Conservation (phyloP, 2,797 vertebrate species). For the Cyclura pinguis region DNA sequence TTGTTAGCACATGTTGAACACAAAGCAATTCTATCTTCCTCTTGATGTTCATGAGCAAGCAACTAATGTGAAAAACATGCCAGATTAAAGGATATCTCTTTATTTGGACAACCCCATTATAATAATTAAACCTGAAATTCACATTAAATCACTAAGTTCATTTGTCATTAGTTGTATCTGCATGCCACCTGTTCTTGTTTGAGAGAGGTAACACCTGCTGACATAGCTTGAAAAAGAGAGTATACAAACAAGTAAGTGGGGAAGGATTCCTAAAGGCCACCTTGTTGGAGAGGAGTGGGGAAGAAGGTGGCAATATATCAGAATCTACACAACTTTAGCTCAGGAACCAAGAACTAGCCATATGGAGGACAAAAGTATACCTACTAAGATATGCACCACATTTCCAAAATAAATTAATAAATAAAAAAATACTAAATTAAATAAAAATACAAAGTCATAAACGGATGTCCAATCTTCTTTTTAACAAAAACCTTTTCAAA, state of each 20-base stretch:
- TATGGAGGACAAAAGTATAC: constrained; percentile 11
- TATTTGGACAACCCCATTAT: constrained; percentile 72
- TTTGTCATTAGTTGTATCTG: constrained; percentile 66
- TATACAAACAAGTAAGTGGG: background rate
- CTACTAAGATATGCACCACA: background rate
- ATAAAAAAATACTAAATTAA: background rate
- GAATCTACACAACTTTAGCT: background rate
- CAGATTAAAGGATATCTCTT: constrained; percentile 72
- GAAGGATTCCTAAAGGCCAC: background rate
- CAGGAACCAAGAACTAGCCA: background rate
- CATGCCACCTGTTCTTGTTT: constrained; percentile 63
- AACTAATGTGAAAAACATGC: constrained; percentile 63
- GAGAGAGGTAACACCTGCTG: constrained; percentile 37
- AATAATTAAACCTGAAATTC: constrained; percentile 46
- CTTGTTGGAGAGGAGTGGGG: no score
- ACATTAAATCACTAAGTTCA: constrained; percentile 57
- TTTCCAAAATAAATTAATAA: constrained; percentile 27
- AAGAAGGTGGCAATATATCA: background rate
- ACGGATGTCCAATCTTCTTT: constrained; percentile 30
- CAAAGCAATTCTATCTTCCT: constrained; percentile 58
- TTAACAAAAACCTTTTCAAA: background rate
- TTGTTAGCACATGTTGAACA: constrained; percentile 61
- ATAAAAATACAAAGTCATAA: background rate
- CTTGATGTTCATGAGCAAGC: constrained; percentile 56
- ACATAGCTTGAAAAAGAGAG: background rate